Base-by-base conservation (phyloP, 2,113 vertebrate genomes). In the Xenopus laevis region DNA sequence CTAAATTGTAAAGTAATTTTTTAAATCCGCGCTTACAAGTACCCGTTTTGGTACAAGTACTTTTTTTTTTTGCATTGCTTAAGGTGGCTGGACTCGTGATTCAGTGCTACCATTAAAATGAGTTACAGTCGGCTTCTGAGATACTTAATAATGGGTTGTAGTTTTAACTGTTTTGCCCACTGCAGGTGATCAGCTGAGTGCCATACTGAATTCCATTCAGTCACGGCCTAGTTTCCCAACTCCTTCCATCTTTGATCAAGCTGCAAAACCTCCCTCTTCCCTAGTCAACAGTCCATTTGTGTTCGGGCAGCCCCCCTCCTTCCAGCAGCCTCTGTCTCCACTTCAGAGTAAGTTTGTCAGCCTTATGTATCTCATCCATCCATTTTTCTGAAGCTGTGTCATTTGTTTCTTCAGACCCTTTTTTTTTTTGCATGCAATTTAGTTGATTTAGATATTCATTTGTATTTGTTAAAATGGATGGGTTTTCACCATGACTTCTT, bases 221-320 rank as follows among this genome's bases (percentile, higher is more conserved):
- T 96, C 97, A 94, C 94, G 94, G 92, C 96, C 97, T 89, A 95
- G 94, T 94, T 93, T 95, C 93, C 94, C 95, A 94, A 94, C 95
- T 96, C 92, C 96, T 94, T 95, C 95, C 92, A 91, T 96, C 92
- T 96, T 96, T 95, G 95, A 98, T 91, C 96, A 98, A 96, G 95
- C 95, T 90, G 94, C 96, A 94, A 96, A 98, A 92, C 88, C 92
- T 94, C 93, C 94, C 93, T 93, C 90, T 91, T 98, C 96, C 95
- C 95, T 95, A 95, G 93, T 96, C 92, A 95, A 98, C 93, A 96
- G 96, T 88, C 96, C 97, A 95, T 99, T 99, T 98, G 97, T 99
- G 95, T 99, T 99, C 91, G 97, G 97, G 96, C 97, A 99, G 80
- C 94, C 95, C 96, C 95, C 95, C 92, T 94, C 97, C 88, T 93